Evolutionary conservation across 2,888 invertebrate species (phyloP).

Genomic region (Mesoligia furuncula): DNA sequence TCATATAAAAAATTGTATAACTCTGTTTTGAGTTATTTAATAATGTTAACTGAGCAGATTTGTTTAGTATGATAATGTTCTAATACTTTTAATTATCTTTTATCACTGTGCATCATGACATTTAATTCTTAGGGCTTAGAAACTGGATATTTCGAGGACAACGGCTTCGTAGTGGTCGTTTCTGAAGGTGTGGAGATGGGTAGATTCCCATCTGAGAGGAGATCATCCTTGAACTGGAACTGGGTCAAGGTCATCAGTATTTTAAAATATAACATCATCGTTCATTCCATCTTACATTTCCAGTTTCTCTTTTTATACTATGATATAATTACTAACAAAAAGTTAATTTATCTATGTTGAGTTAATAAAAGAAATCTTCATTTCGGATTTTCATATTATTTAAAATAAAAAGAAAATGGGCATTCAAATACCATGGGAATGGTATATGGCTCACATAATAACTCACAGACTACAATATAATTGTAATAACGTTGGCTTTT

Average conservation of each 20-base stretch:
- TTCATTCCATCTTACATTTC: constrained; percentile 87
- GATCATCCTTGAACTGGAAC: constrained; percentile 92
- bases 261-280: constrained; percentile 79
- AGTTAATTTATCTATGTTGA: constrained; percentile 11
- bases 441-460: constrained; percentile 24
- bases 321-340: constrained; percentile 43
- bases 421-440: constrained; percentile 13
- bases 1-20: constrained; percentile 34
- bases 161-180: constrained; percentile 90
- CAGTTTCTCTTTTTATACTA: constrained; percentile 56
- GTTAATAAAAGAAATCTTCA: constrained; percentile 12
- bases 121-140: constrained; percentile 89
- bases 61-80: constrained; percentile 42
- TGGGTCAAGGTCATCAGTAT: constrained; percentile 92
- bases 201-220: constrained; percentile 91
- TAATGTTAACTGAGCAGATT: constrained; percentile 50
- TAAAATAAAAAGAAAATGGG: not conserved
- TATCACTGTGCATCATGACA: constrained; percentile 78
- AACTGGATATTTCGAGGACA: constrained; percentile 91
- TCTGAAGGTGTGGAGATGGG: constrained; percentile 91
- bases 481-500: too few relatives aligned
- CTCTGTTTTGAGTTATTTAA: constrained; percentile 52
- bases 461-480: too few relatives aligned
- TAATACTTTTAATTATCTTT: constrained; percentile 55
- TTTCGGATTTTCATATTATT: not conserved